Evolutionary conservation across 2,888 invertebrate genomes (phyloP), one percentile per base, ranked within the genome.

Genomic region (Drosophila subquinaria): DNA sequence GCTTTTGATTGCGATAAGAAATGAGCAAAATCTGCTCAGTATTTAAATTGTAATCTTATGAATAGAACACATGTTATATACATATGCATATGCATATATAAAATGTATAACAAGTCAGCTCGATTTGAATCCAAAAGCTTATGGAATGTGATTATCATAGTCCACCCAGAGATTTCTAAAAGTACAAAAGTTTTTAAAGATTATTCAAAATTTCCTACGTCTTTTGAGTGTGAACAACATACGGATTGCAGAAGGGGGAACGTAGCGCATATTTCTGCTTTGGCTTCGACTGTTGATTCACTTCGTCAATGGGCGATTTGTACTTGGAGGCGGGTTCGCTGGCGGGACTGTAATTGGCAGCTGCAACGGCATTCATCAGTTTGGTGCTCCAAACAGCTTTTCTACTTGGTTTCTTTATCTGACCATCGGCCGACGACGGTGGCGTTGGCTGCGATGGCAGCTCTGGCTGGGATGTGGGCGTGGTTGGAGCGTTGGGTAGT

Each of bases 311-410:
- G n/a, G 73, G 62, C 0, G 52, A 35, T 27, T 71, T 15, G 27
- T 84, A 82, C 17, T 76, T 82, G 0, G 55, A 45, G 1, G 56
- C 15, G 3, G 55, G 5, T 13, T 82, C 82, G 3, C n/a, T 50
- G 36, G 72, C 57, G 10, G 85, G 85, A 45, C 20, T 48, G 36
- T 80, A 82, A 5, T 64, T 38, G n/a, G 82, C 76, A n/a, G 81
- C 80, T 17, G 81, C 85, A 4, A 82, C 36, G 3, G 76, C 69
- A 40, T 82, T 82, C 0, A 67, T 55, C 2, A 67, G 3, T 6
- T 38, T 55, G 0, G 82, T 82, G 51, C 50, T 74, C 67, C 59
- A 77, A 1, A 72, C 17, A 1, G 17, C 6, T 15, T 11, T 42
- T 35, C 17, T 38, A 5, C 23, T 9, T 2, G 45, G 47, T 23